Evolutionary conservation across 2,113 vertebrate species (phyloP), one percentile per base, ranked within the genome.

Genomic region (Gavia stellata): DNA sequence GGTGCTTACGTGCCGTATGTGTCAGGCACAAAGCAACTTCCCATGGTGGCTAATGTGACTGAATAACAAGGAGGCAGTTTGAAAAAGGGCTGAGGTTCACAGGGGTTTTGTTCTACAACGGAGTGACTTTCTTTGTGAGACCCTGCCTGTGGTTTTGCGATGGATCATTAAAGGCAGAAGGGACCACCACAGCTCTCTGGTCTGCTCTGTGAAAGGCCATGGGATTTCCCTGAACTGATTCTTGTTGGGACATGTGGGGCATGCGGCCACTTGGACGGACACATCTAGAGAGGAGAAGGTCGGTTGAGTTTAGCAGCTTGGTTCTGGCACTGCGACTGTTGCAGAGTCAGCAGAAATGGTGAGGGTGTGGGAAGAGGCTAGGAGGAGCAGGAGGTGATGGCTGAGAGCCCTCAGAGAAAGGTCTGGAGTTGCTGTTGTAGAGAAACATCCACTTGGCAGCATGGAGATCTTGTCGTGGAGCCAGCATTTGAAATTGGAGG

Each of bases 1-100:
- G 94, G 90, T 97, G 96, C 86, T 96, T 96, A 96, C 44, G 62
- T 95, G 94, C 96, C 8, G 0, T 87, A n/a, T 96, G 87, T 91
- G 92, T 96, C 89, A 85, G 53, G 84, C 87, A 80, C 28, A 19
- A 85, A 87, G 47, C 68, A 72, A 12, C 77, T 82, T 92, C 89
- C 81, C 36, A 0, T 79, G 74, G 66, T 52, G 23, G 66, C 21
- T 94, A 24, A 89, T n/a, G 58, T 55, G 84, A 56, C 93, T 68
- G 40, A 89, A 9, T 67, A 62, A 49, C 29, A 38, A 85, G 61
- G 23, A 92, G 23, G 23, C 45, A 34, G 40, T 56, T 36, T 49
- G 65, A 28, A 71, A 70, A 84, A 55, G 36, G 38, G 28, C 53
- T 81, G 75, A 56, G 31, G 21, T 75, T 71, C 3, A 2, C 44